Evolutionary conservation across 2,888 invertebrate genomes (phyloP).

Genomic region (Apamea anceps): DNA sequence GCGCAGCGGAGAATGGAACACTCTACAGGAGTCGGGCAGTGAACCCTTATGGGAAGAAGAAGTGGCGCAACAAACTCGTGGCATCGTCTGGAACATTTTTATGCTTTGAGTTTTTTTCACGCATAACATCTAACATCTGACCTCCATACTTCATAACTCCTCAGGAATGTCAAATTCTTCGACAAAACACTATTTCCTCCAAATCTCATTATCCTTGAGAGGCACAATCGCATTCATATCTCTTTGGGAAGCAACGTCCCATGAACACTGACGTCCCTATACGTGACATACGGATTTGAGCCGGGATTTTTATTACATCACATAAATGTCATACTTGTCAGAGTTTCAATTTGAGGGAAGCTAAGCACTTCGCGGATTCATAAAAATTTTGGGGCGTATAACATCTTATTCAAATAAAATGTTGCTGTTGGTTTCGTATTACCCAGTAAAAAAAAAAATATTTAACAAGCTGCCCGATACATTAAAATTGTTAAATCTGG

Average conservation of each 20-base stretch:
- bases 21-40: conserved; percentile 97
- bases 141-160: neutral
- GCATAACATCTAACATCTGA: neutral
- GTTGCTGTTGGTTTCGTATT: too few relatives aligned
- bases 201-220: conserved; percentile 18
- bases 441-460: too few relatives aligned
- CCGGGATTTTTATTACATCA: conserved; percentile 42
- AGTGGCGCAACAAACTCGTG: too few relatives aligned
- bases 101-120: neutral
- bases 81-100: neutral
- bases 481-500: too few relatives aligned
- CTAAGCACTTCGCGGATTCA: neutral
- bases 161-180: conserved; percentile 1
- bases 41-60: conserved; percentile 93
- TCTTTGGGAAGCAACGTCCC: conserved; percentile 38
- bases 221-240: conserved; percentile 40
- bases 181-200: conserved; percentile 8
- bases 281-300: conserved; percentile 6
- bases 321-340: conserved; percentile 41
- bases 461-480: too few relatives aligned
- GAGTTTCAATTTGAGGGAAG: conserved; percentile 12
- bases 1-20: conserved; percentile 97
- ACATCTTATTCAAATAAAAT: too few relatives aligned
- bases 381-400: neutral
- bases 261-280: conserved; percentile 45